Evolutionary conservation across 2,113 vertebrate species (phyloP).

Genomic region (Onychostruthus taczanowskii): DNA sequence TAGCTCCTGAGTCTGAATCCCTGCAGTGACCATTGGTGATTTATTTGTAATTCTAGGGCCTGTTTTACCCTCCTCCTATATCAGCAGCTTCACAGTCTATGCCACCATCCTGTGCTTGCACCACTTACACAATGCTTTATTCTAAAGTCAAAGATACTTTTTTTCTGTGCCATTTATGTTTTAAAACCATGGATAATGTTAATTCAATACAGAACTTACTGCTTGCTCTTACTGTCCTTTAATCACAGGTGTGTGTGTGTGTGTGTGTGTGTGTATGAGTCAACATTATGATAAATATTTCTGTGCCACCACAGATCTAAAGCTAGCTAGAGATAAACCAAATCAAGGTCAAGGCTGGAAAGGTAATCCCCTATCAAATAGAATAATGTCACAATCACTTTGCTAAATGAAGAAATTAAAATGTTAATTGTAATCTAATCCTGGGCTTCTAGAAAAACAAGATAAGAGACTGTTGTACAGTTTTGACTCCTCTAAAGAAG

Average conservation of each 20-base stretch:
- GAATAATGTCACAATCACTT: background rate
- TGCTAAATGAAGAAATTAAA: background rate
- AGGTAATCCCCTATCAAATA: rapidly evolving
- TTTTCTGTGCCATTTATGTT: background rate
- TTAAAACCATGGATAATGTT: background rate
- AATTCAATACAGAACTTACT: background rate
- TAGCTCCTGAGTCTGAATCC: background rate
- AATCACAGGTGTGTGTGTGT: background rate
- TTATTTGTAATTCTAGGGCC: background rate
- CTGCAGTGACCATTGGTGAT: background rate
- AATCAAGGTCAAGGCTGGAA: background rate
- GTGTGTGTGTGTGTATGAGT: background rate
- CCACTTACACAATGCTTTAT: background rate
- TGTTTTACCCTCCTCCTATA: background rate
- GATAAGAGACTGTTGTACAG: background rate
- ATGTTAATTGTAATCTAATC: background rate
- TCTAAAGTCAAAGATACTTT: background rate
- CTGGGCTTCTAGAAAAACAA: background rate
- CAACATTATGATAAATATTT: background rate
- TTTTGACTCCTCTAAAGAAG: background rate
- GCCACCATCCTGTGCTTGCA: background rate
- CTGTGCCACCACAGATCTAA: background rate
- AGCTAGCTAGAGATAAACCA: background rate
- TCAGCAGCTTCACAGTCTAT: background rate
- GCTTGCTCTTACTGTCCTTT: background rate